Conservation (phyloP, 2,888 invertebrate genomes). For the Perithous albicinctus region DNA sequence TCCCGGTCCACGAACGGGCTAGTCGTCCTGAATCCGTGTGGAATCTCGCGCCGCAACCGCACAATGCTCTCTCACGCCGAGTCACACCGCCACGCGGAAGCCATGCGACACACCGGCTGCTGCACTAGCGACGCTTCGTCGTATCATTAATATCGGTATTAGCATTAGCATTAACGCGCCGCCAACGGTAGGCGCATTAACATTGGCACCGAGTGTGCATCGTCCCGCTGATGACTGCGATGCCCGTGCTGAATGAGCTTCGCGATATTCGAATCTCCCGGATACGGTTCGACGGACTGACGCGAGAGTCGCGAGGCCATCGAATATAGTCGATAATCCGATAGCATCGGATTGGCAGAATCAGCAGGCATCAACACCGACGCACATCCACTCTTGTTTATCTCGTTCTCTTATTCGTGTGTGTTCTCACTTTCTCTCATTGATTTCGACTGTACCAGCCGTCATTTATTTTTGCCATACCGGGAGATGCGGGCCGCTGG, state of each 20-base stretch:
- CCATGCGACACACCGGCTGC: conserved; percentile 32
- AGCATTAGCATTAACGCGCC: conserved; percentile 77
- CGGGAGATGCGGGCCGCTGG: neutral
- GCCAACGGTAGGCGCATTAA: conserved; percentile 66
- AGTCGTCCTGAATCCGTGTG: conserved; percentile 19
- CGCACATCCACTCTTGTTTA: neutral
- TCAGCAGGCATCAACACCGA: conserved; percentile 22
- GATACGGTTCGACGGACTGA: conserved; percentile 35
- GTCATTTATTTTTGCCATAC: neutral
- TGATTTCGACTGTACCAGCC: neutral
- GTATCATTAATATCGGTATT: conserved; percentile 77
- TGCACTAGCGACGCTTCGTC: conserved; percentile 40
- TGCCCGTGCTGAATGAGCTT: neutral
- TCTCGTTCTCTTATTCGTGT: neutral
- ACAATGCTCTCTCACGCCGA: conserved; percentile 41
- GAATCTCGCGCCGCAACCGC: conserved; percentile 13
- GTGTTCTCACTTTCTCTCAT: neutral
- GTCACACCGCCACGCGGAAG: conserved; percentile 9
- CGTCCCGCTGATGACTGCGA: conserved; percentile 56
- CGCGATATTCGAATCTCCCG: conserved; percentile 14
- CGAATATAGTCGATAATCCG: conserved; percentile 45
- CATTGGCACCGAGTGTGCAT: conserved; percentile 59
- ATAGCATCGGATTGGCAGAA: conserved; percentile 40
- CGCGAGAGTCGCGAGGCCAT: conserved; percentile 23
- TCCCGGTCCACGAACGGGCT: conserved; percentile 28